Conservation (phyloP, 2,888 invertebrate genomes). For the Scotopteryx bipunctaria region DNA sequence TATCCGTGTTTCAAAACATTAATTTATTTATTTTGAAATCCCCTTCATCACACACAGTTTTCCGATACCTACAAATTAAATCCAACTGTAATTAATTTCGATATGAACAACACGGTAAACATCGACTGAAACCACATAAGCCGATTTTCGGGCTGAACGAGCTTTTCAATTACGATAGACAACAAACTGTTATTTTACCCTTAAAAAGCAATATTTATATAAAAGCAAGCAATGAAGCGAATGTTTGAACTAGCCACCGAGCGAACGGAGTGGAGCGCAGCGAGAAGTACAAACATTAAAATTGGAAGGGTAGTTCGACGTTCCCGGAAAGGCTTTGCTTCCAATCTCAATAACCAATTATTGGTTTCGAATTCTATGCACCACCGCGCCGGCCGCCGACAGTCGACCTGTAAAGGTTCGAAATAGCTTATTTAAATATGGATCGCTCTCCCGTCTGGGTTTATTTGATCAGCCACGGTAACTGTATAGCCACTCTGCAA, state of each 20-base stretch:
- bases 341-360: conserved; percentile 64
- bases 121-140: conserved; percentile 40
- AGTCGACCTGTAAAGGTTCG: conserved; percentile 47
- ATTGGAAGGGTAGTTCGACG: conserved; percentile 52
- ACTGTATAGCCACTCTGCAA: conserved; percentile 33
- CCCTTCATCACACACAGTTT: no score
- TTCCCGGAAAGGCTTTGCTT: conserved; percentile 54
- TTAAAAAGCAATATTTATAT: conserved; percentile 62
- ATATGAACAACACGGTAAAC: conserved; percentile 35
- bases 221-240: conserved; percentile 46
- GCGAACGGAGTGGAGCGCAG: not conserved
- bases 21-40: not conserved
- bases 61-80: conserved; percentile 24
- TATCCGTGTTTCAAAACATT: no score
- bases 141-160: conserved; percentile 42
- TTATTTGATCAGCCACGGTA: conserved; percentile 66
- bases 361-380: conserved; percentile 49
- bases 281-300: conserved; percentile 53
- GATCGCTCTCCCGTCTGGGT: conserved; percentile 44
- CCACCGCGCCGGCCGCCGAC: conserved; percentile 37
- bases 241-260: conserved; percentile 44
- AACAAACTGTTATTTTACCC: conserved; percentile 49
- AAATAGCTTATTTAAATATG: conserved; percentile 65
- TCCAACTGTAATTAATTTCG: conserved; percentile 44
- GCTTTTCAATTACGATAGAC: conserved; percentile 60